phyloP scores from a whole-genome alignment of 2,888 invertebrate genomes.

The Rotaria magnacalcarata region DNA sequence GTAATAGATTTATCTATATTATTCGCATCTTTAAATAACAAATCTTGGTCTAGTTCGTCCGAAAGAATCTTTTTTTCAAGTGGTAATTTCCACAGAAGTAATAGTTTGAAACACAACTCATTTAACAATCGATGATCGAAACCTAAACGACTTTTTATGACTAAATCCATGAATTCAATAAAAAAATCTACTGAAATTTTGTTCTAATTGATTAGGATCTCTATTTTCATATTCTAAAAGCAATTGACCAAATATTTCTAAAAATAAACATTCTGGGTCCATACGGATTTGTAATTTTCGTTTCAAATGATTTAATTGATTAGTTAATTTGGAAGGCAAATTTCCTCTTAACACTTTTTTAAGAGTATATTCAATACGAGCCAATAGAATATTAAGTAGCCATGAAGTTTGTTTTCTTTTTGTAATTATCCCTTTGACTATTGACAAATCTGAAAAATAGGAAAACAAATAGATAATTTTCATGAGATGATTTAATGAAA shows the following conservation, averaged over 20 bases:
- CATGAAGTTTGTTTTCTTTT: neutral
- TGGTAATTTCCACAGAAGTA: neutral
- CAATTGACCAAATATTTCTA: neutral
- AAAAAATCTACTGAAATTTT: no score
- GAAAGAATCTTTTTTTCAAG: neutral
- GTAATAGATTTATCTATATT: neutral
- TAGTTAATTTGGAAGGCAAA: neutral
- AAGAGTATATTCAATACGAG: neutral
- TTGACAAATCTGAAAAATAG: neutral
- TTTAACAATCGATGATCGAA: neutral
- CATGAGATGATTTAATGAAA: neutral
- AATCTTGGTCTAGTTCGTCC: neutral
- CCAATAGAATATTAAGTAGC: neutral
- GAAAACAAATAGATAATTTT: neutral
- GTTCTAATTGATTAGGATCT: no score
- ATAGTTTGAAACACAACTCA: neutral
- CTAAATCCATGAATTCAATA: neutral
- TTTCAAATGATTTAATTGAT: neutral
- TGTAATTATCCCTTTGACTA: neutral
- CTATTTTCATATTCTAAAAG: no score
- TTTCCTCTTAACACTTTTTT: neutral
- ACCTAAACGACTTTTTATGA: neutral
- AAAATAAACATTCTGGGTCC: neutral
- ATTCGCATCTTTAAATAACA: neutral
- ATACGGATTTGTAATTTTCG: neutral